Base-by-base conservation (phyloP, 2,113 vertebrate species). In the Gymnorhina tibicen region DNA sequence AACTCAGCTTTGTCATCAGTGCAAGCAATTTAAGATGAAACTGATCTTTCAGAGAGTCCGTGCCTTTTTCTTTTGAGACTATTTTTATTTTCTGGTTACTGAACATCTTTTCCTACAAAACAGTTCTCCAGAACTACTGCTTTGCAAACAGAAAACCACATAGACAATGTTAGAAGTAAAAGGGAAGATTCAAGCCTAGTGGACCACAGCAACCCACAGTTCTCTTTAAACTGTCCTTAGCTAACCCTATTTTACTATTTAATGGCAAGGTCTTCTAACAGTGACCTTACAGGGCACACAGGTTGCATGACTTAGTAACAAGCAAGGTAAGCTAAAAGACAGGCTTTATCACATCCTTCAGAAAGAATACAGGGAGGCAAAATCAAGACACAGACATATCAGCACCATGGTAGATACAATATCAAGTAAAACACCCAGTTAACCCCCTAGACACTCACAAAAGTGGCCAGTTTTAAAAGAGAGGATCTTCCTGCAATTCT, bases 1-100 rank as follows among this genome's bases (percentile, higher is more conserved):
- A 97, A 78, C 90, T 93, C 96, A 93, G 93, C 98, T 97, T 97
- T 98, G 95, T 98, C 97, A 98, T 98, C 96, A 98, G 76, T 74
- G 89, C 49, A 94, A 93, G 96, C 91, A 97, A 96, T 97, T 98
- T 97, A 94, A 97, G 94, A 93, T 66, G 74, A 97, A 97, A 97
- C 89, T 58, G 73, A 97, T 85, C 73, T 80, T 95, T 89, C 87
- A 84, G 47, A 56, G n/a, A 91, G 55, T 77, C 86, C 68, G 87
- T 50, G 53, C 60, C 82, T 92, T 75, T 96, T 96, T 37, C 97
- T 97, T 93, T 96, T 63, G 6, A 94, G 27, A 82, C 97, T 98
- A 97, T 98, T 97, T 98, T 98, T 98, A 95, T 79, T 86, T 96
- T 95, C 88, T 97, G 95, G 96, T 94, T 79, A 95, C 82, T 91